Evolutionary conservation across 2,888 invertebrate species (phyloP).

Genomic region (Malachius bipustulatus): DNA sequence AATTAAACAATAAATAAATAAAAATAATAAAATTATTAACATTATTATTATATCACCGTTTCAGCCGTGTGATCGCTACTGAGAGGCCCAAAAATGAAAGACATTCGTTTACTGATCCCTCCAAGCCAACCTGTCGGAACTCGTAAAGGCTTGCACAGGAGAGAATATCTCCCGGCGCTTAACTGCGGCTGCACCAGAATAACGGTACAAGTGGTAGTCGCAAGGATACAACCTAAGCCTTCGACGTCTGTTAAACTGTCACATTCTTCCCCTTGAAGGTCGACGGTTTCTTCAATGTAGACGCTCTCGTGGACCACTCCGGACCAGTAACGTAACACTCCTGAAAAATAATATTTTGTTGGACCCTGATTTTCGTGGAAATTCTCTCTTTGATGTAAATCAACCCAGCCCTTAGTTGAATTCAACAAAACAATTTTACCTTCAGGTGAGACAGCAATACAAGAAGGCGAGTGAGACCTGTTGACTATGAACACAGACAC

Average conservation of each 20-base stretch:
- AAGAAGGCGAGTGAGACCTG: conserved; percentile 57
- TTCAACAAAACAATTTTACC: conserved; percentile 40
- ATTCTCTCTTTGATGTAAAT: not conserved
- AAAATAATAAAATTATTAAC: too few relatives aligned
- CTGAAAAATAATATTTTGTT: too few relatives aligned
- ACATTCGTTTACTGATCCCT: conserved; percentile 70
- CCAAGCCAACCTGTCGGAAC: conserved; percentile 76
- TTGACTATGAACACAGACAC: conserved; percentile 56
- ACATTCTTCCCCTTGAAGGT: conserved; percentile 81
- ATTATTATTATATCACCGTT: conserved; percentile 44
- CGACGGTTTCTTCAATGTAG: conserved; percentile 72
- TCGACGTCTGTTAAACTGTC: conserved; percentile 58
- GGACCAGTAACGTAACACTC: conserved; percentile 83
- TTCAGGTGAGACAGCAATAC: conserved; percentile 87
- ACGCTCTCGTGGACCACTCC: conserved; percentile 79
- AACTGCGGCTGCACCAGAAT: conserved; percentile 55
- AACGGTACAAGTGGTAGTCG: conserved; percentile 84
- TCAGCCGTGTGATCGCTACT: conserved; percentile 49
- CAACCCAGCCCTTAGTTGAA: conserved; percentile 7
- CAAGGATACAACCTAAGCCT: conserved; percentile 67
- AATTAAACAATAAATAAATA: conserved; percentile 14
- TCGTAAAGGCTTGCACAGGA: conserved; percentile 54
- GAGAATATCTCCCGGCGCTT: conserved; percentile 53
- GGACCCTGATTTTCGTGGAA: too few relatives aligned
- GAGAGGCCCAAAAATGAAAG: conserved; percentile 67